Percentiles rank a stretch among this genome's conserved stretches.
These are phyloP conservation scores for Campylorhamphus procurvoides DNA, from an alignment of 2,113 vertebrate genomes.

Conservation along the genomic window DNA sequence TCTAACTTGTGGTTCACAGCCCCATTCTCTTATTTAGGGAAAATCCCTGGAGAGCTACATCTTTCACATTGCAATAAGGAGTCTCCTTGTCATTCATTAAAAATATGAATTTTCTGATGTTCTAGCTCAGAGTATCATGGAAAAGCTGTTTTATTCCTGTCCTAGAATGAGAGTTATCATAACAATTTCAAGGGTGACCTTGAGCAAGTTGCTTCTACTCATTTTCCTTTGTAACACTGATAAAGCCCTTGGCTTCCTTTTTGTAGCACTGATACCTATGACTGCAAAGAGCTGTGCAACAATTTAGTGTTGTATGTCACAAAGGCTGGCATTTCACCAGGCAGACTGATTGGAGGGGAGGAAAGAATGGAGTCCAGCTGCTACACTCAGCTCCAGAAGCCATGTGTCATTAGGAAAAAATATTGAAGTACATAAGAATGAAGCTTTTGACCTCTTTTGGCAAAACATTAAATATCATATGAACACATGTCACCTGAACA, in stretches of 20 bases:
- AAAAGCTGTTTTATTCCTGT: not conserved
- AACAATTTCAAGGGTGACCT: not conserved
- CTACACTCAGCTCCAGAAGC: not conserved
- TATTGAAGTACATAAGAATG: not conserved
- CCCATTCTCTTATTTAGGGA: not conserved
- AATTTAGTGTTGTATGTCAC: not conserved
- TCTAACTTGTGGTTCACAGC: not conserved
- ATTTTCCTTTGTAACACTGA: not conserved
- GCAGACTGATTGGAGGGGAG: not conserved
- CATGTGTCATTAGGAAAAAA: not conserved
- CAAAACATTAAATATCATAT: not conserved
- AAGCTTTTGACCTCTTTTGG: not conserved
- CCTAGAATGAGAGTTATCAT: not conserved
- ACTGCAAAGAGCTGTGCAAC: not conserved
- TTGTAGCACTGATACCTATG: not conserved
- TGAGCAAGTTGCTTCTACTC: not conserved
- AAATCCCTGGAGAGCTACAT: not conserved
- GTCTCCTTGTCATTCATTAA: not conserved
- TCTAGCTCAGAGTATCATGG: not conserved
- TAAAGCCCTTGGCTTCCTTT: not conserved
- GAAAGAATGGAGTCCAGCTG: not conserved
- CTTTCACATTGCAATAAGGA: not conserved
- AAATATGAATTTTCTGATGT: not conserved
- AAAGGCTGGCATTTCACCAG: not conserved
- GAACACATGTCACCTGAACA: accelerated